These are phyloP conservation scores for Ahaetulla prasina DNA, from an alignment of 2,113 vertebrate genomes.

Conservation along the genomic window DNA sequence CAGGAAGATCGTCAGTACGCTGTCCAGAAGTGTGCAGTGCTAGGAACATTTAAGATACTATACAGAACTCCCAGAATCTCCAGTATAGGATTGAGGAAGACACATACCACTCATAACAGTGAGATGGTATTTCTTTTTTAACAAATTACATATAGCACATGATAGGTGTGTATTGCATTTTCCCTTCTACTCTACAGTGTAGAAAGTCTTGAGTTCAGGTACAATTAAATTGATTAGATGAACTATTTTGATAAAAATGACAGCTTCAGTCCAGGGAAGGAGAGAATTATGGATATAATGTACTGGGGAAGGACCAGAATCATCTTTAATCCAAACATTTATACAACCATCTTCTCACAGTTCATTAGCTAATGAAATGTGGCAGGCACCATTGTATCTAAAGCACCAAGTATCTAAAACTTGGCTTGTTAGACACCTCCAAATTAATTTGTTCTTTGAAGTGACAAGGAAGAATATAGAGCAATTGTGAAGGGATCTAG, in stretches of 20 bases:
- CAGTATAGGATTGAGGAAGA: neutral
- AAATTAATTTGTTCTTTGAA: neutral
- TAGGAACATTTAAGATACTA: neutral
- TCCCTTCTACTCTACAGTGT: too few species aligned
- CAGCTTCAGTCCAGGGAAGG: neutral
- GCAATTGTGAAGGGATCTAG: neutral
- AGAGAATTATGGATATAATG: neutral
- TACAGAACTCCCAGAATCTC: neutral
- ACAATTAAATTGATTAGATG: neutral
- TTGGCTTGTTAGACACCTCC: neutral
- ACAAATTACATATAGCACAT: neutral
- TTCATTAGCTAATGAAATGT: neutral
- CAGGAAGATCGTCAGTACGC: neutral
- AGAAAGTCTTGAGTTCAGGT: neutral
- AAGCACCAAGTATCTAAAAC: neutral
- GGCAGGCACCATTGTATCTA: neutral
- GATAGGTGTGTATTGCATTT: neutral
- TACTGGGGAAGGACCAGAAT: neutral
- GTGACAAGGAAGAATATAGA: neutral
- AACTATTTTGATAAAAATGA: neutral
- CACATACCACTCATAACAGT: neutral
- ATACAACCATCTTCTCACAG: neutral
- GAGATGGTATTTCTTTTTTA: neutral
- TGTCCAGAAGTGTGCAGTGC: neutral
- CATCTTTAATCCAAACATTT: neutral